Percentiles rank a stretch among this genome's conserved stretches.
Evolutionary conservation across 2,797 vertebrate genomes (phyloP).

Genomic region (Meda fulgida): DNA sequence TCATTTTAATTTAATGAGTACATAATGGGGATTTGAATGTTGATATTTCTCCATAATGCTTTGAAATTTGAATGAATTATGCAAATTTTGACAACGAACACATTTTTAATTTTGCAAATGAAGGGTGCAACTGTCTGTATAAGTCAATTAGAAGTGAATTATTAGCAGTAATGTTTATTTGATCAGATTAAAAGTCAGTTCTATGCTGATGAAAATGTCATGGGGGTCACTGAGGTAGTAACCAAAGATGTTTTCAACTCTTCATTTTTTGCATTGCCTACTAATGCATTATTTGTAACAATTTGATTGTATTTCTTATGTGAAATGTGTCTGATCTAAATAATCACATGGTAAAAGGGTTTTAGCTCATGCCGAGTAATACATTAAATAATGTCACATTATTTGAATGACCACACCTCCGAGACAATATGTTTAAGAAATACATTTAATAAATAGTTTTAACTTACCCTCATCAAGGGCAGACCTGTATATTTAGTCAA

Average conservation of each 20-base stretch:
- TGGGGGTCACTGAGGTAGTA: background rate
- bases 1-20: constrained; percentile 47
- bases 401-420: constrained; percentile 30
- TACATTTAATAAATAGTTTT: constrained; percentile 79
- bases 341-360: background rate
- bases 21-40: constrained; percentile 40
- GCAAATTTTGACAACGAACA: constrained; percentile 1
- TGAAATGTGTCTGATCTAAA: background rate
- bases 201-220: background rate
- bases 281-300: background rate
- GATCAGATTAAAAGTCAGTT: background rate
- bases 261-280: background rate
- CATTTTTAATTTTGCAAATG: constrained; percentile 19
- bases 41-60: constrained; percentile 26
- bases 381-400: background rate
- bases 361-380: background rate
- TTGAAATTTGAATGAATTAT: constrained; percentile 42
- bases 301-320: background rate
- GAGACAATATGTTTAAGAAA: constrained; percentile 49
- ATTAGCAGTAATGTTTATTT: constrained; percentile 22
- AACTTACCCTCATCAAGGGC: constrained; percentile 72
- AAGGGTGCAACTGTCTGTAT: constrained; percentile 16
- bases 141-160: constrained; percentile 30
- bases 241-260: no score
- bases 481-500: constrained; percentile 69